Conservation (phyloP, 2,113 vertebrate genomes). For the Plecturocebus donacophilus region DNA sequence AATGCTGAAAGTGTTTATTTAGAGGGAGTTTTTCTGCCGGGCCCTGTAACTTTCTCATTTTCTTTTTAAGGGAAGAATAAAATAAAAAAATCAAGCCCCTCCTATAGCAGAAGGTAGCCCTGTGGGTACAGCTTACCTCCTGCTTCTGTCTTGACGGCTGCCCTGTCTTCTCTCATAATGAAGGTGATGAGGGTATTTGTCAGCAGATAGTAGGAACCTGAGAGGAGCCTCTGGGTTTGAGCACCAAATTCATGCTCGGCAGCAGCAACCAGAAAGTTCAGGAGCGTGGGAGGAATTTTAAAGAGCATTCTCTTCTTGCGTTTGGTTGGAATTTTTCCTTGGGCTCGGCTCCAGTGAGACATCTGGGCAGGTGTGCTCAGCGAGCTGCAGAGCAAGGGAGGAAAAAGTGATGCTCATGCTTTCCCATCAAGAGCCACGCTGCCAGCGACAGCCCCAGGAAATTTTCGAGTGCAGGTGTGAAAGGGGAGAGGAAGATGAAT, state of each 20-base stretch:
- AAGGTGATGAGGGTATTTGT: not conserved
- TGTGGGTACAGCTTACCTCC: not conserved
- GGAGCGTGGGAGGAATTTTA: not conserved
- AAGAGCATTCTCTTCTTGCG: not conserved
- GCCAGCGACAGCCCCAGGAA: constrained; percentile 47
- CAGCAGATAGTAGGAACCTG: not conserved
- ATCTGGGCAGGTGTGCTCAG: constrained; percentile 22
- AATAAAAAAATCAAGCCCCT: not conserved
- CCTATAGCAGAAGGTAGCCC: not conserved
- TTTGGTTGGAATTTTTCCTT: not conserved
- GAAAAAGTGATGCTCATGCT: accelerated
- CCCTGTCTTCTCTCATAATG: not conserved
- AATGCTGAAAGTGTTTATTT: accelerated
- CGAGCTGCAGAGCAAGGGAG: accelerated
- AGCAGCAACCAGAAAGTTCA: constrained; percentile 18
- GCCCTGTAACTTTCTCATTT: not conserved
- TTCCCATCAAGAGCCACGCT: not conserved
- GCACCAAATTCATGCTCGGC: not conserved
- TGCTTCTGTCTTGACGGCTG: accelerated
- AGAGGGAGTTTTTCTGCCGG: not conserved
- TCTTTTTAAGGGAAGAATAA: not conserved
- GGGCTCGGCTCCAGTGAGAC: not conserved
- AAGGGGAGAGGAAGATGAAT: constrained; percentile 76
- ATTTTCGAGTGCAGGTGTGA: constrained; percentile 81
- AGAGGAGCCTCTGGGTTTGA: constrained; percentile 12